Percentiles rank a stretch among this genome's conserved stretches.
These are phyloP conservation scores for Eudemis profundana DNA, from an alignment of 2,888 invertebrate genomes.

Conservation along the genomic window DNA sequence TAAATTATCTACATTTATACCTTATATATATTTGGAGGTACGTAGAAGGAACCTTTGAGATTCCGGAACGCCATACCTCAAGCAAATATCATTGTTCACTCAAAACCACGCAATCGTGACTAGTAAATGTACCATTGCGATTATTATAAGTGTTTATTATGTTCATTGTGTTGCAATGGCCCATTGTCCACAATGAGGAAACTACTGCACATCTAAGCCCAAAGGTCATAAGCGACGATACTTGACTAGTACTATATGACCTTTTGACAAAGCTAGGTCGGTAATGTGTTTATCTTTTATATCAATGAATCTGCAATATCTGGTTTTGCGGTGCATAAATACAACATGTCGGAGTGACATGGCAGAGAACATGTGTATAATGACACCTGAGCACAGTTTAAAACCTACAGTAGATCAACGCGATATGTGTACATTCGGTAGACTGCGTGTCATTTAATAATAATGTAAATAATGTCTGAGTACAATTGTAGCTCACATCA, in stretches of 20 bases:
- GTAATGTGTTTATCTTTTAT: constrained; percentile 40
- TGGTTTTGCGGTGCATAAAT: constrained; percentile 22
- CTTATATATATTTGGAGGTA: no score
- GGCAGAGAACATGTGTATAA: constrained; percentile 18
- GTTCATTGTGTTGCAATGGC: constrained; percentile 38
- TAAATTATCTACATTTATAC: no score
- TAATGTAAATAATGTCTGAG: no score
- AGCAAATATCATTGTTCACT: constrained; percentile 20
- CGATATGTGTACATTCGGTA: not conserved
- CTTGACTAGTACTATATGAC: not conserved
- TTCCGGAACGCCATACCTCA: no score
- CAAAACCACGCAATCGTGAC: constrained; percentile 28
- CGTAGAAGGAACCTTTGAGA: no score
- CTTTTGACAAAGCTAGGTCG: not conserved
- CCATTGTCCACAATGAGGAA: constrained; percentile 36
- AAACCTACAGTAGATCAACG: constrained; percentile 17
- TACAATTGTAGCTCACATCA: no score
- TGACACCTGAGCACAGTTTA: constrained; percentile 8
- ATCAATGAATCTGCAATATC: constrained; percentile 42
- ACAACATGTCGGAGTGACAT: constrained; percentile 21
- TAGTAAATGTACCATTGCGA: constrained; percentile 27
- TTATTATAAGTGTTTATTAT: constrained; percentile 28
- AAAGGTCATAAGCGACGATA: not conserved
- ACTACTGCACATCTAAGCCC: not conserved
- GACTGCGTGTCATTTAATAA: no score